Evolutionary conservation across 2,888 invertebrate genomes (phyloP).

Genomic region (Hoplodrina ambigua): DNA sequence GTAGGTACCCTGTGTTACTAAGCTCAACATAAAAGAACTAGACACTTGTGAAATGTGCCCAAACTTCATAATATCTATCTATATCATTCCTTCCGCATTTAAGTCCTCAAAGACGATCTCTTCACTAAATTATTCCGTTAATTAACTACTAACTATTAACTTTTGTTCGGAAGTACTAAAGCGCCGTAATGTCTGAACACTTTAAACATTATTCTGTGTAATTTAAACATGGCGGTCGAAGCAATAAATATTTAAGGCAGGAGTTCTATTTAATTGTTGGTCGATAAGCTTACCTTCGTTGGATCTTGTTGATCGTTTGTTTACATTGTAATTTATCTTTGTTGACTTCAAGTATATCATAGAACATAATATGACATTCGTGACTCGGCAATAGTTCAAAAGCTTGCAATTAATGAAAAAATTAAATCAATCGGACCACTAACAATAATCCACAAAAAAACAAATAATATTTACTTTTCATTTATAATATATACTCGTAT

Average conservation of each 20-base stretch:
- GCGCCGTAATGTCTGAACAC: constrained; percentile 27
- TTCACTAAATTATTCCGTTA: constrained; percentile 37
- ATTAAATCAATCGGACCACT: too few species aligned
- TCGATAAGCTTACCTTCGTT: constrained; percentile 34
- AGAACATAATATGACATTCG: too few species aligned
- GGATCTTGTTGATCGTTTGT: constrained; percentile 24
- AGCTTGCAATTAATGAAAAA: too few species aligned
- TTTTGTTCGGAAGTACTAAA: constrained; percentile 13
- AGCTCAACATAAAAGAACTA: background rate
- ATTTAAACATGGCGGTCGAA: constrained; percentile 47
- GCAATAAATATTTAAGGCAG: constrained; percentile 42
- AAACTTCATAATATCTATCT: background rate
- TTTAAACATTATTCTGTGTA: constrained; percentile 44
- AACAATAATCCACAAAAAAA: too few species aligned
- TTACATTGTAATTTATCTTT: constrained; percentile 24
- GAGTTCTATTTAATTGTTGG: constrained; percentile 24
- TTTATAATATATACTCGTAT: too few species aligned
- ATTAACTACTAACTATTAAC: constrained; percentile 42
- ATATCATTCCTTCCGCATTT: background rate
- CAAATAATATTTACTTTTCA: too few species aligned
- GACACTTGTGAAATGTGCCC: background rate
- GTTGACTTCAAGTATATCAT: too few species aligned
- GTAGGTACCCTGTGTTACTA: too few species aligned
- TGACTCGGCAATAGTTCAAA: too few species aligned
- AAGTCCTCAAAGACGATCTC: constrained; percentile 10